Evolutionary conservation across 2,113 vertebrate species (phyloP), one percentile per base, ranked within the genome.

Genomic region (Haplotaxodon microlepis): DNA sequence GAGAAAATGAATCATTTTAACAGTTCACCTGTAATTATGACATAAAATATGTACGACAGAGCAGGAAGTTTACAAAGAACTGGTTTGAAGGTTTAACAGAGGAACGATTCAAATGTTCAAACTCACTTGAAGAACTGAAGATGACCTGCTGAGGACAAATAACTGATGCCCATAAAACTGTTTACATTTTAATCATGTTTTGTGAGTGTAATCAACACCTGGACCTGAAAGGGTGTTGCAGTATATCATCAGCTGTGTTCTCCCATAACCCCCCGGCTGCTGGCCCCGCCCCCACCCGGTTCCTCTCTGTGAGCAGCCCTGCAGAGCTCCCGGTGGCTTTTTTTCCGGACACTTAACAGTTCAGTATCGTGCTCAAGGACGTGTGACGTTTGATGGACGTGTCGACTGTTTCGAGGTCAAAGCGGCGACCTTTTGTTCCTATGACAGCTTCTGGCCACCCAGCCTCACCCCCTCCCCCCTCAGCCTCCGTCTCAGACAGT

Each of bases 381-480:
- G 3, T 2, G 1, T 36, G 84, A 85, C 66, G 5, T 88, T 45
- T 90, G 90, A 91, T 82, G 84, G 90, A 87, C 85, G 2, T 27
- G 82, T 69, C 36, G 90, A 83, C 82, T 82, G 86, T 9, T 3
- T 9, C 1, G 24, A 80, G 89, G 89, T 88, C 89, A 80, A 14
- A 45, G 56, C 51, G 1, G n/a, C 9, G 76, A 89, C 90, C 89
- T 88, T 82, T 40, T 27, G 73, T 66, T 54, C 61, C 40, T 27
- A 4, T 66, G 53, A 56, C 56, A 27, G 82, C 53, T 24, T 76
- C 27, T 29, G 71, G 42, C 71, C 24, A 17, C 24, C 69, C 69
- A 10, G 69, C 69, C 40, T 29, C 6, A 0, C 27, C 27, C 29
- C 29, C 82, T 1, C 54, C 14, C 19, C 8, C 36, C 34, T 1